Evolutionary conservation across 2,797 vertebrate species (phyloP).

Genomic region (Nyctalus aviator): DNA sequence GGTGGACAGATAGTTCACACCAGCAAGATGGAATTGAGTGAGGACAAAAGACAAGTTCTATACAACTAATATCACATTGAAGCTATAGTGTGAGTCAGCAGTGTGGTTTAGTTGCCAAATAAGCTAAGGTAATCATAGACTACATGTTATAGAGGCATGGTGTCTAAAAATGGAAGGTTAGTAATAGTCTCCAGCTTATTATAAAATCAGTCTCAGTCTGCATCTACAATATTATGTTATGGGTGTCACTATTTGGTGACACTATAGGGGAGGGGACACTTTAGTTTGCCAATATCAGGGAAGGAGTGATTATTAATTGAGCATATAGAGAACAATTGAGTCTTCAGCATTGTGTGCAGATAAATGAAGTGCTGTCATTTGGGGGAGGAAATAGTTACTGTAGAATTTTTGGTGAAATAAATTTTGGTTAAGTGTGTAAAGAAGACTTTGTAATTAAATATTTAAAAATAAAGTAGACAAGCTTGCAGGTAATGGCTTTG

Average conservation of each 20-base stretch:
- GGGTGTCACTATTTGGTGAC: conserved; percentile 33
- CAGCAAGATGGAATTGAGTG: conserved; percentile 25
- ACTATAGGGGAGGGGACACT: not conserved
- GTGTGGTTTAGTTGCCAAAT: conserved; percentile 18
- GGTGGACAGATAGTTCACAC: not conserved
- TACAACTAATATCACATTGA: not conserved
- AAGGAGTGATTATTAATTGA: conserved; percentile 40
- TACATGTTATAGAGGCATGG: not conserved
- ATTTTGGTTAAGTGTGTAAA: not conserved
- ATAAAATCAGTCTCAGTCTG: not conserved
- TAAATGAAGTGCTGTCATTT: conserved; percentile 50
- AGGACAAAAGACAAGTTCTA: not conserved
- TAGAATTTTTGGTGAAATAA: conserved; percentile 42
- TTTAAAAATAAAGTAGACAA: conserved; percentile 25
- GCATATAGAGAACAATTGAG: not conserved
- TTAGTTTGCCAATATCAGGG: not conserved
- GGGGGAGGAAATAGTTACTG: not conserved
- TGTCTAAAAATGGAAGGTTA: conserved; percentile 33
- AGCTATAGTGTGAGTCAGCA: not conserved
- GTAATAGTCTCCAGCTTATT: conserved; percentile 1
- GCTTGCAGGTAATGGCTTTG: not conserved
- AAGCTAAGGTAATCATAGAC: conserved; percentile 26
- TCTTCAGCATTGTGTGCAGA: not conserved
- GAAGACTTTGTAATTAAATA: conserved; percentile 26
- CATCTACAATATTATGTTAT: conserved; percentile 21